Base-by-base conservation (phyloP, 2,888 invertebrate species). In the Axea sp. region DNA sequence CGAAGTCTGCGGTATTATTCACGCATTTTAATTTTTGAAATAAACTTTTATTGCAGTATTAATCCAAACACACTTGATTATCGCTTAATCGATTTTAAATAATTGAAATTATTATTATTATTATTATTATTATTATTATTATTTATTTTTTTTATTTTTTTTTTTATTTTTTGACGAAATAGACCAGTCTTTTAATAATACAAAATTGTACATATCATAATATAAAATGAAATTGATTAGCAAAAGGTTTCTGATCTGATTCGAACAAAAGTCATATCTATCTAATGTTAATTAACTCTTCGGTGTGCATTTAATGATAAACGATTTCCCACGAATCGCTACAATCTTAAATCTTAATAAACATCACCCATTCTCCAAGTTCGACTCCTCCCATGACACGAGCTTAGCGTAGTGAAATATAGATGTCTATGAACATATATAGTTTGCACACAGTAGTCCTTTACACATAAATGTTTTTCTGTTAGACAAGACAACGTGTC, bases 301-400 rank as follows among this genome's bases (percentile, higher is more conserved):
- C 28, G 22, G 11, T 28, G 22, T 22, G 22, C 14, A 14, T 7
- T 28, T 26, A 26, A 64, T 73, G 74, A 78, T 76, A 77, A 79
- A 79, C 77, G 77, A 78, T 79, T 81, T 81, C 77, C 79, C 76
- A 78, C 72, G 79, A 82, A 80, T 81, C 72, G 75, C 64, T 68
- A 43, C 33, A 41, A 67, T 67, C 67, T 62, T 37, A 39, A 84
- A 81, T 83, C 82, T 82, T 78, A 83, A 85, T 83, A 83, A 84
- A 84, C 83, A 85, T 82, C 81, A 80, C 79, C 80, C 81, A 80
- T 76, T 41, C 71, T 62, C 35, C 49, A 57, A 39, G 65, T 75
- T 76, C 75, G 76, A 77, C 78, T 80, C 75, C 78, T 78, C 77
- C 77, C 78, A 11, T 65, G 47, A 65, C 37, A 33, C 28, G 43